A percentile compares a stretch with the other conserved stretches of the same genome.
These are phyloP conservation scores for Gopherus evgoodei DNA, from an alignment of 2,113 vertebrate genomes.

Conservation along the genomic window DNA sequence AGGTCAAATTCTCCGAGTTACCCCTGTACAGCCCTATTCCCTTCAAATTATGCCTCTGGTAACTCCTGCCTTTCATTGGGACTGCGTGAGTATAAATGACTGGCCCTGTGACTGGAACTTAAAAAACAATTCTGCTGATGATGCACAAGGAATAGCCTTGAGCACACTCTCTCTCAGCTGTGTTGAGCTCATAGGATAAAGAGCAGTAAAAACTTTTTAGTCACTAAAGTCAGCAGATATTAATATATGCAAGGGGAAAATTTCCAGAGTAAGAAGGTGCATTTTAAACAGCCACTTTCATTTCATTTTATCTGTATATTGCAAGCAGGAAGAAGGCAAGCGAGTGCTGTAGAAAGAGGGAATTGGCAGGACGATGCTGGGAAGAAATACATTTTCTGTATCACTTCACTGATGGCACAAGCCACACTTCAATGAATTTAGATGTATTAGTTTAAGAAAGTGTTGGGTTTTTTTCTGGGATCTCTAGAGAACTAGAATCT, in stretches of 20 bases:
- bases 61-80: background rate
- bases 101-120: background rate
- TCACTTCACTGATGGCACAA: slow-evolving; percentile 17
- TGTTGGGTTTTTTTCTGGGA: background rate
- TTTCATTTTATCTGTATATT: background rate
- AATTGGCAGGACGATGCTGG: slow-evolving; percentile 2
- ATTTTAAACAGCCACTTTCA: background rate
- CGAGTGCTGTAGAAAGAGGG: slow-evolving; percentile 5
- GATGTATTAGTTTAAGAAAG: background rate
- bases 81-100: background rate
- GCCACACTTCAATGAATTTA: slow-evolving; percentile 15
- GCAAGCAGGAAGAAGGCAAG: slow-evolving; percentile 11
- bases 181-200: slow-evolving; percentile 21
- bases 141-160: background rate
- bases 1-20: background rate
- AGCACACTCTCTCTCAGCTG: background rate
- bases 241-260: slow-evolving; percentile 21
- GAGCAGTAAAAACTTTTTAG: slow-evolving; percentile 30
- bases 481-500: slow-evolving; percentile 27
- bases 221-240: background rate
- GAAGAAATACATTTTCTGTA: slow-evolving; percentile 29
- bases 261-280: background rate
- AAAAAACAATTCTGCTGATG: background rate
- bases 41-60: background rate
- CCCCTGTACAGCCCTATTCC: background rate